Evolutionary conservation across 2,113 vertebrate species (phyloP).

Genomic region (Crotalus helleri): DNA sequence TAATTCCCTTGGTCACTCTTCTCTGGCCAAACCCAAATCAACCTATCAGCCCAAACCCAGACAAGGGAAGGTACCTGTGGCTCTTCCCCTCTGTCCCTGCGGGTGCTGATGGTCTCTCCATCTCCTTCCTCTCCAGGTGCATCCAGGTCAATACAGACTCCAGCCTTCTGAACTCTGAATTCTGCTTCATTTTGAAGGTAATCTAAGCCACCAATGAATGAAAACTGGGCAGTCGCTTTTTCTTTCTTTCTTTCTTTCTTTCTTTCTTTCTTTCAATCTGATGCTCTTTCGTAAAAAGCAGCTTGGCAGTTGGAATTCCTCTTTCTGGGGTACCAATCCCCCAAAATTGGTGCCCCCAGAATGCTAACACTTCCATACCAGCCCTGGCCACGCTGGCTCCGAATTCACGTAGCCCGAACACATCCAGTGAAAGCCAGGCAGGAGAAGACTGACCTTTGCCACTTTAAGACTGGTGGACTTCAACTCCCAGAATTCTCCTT

Average conservation of each 20-base stretch:
- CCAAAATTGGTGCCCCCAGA: not conserved
- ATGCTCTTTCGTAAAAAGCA: not conserved
- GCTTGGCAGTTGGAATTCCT: not conserved
- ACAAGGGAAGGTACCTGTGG: too few species aligned
- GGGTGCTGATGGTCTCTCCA: not conserved
- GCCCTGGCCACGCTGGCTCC: not conserved
- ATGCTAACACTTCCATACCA: not conserved
- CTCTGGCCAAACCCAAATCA: not conserved
- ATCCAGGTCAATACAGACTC: slow-evolving; percentile 94
- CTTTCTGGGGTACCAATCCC: not conserved
- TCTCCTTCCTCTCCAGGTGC: slow-evolving; percentile 70
- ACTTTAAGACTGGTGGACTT: not conserved
- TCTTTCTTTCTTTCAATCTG: not conserved
- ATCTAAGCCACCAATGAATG: not conserved
- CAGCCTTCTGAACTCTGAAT: slow-evolving; percentile 92
- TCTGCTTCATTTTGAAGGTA: slow-evolving; percentile 98
- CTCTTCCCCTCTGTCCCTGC: not conserved
- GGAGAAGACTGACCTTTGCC: not conserved
- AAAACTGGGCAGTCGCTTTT: not conserved
- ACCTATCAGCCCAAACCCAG: not conserved
- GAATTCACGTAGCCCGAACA: not conserved
- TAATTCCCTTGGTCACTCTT: too few species aligned
- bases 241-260: not conserved
- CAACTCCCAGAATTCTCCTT: not conserved
- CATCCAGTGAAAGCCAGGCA: not conserved